Percentiles rank a stretch among this genome's conserved stretches.
These are phyloP conservation scores for Elegia similella DNA, from an alignment of 2,888 invertebrate species.

Conservation along the genomic window DNA sequence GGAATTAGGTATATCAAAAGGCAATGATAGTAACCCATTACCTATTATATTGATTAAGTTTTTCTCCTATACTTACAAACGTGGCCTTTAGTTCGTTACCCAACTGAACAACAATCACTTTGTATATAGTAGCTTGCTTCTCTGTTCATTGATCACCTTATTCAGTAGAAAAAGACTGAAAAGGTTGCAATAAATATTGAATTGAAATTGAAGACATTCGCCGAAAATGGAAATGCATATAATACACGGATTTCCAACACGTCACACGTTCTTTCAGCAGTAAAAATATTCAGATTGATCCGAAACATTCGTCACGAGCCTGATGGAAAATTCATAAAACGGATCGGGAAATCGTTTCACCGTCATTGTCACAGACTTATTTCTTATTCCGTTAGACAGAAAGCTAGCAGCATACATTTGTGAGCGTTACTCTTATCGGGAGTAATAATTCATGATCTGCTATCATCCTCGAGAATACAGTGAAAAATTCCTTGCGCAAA, in stretches of 20 bases:
- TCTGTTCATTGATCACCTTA: too few relatives aligned
- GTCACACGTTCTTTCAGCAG: background rate
- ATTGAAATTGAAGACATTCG: background rate
- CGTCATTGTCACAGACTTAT: slow-evolving; percentile 4
- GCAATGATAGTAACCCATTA: too few relatives aligned
- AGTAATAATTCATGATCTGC: slow-evolving; percentile 36
- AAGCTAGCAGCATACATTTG: slow-evolving; percentile 20
- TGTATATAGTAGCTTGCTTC: too few relatives aligned
- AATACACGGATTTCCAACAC: background rate
- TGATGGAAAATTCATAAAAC: slow-evolving; percentile 9
- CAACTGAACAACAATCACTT: too few relatives aligned
- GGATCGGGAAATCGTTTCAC: background rate
- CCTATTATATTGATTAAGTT: too few relatives aligned
- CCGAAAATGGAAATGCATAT: background rate
- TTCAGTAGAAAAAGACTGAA: too few relatives aligned
- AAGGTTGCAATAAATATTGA: too few relatives aligned
- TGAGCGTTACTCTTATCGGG: slow-evolving; percentile 36
- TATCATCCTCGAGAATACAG: slow-evolving; percentile 27
- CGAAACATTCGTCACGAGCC: background rate
- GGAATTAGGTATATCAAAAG: too few relatives aligned
- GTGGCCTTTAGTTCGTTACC: too few relatives aligned
- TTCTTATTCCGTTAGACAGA: slow-evolving; percentile 19
- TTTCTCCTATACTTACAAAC: too few relatives aligned
- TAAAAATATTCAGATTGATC: slow-evolving; percentile 6
- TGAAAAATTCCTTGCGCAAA: slow-evolving; percentile 38